Evolutionary conservation across 2,888 invertebrate species (phyloP), one percentile per base, ranked within the genome.

Genomic region (Pseudococcus viburni): DNA sequence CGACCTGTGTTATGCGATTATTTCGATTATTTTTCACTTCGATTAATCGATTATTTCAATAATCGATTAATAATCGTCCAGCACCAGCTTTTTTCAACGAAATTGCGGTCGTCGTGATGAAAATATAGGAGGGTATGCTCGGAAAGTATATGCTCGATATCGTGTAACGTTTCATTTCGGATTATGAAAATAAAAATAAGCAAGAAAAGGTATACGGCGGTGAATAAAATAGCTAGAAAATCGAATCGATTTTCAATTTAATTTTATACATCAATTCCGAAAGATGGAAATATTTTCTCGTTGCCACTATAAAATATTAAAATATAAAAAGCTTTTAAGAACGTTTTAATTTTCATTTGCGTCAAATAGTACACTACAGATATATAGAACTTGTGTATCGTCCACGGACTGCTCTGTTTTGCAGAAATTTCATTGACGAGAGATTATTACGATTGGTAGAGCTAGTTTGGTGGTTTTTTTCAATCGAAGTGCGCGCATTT

Each of bases 271-370:
- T 80, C 39, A 80, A 42, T 80, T 80, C 7, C 8, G 8, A 22
- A 80, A 42, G 42, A 80, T 33, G 80, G 9, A 80, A 80, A 80
- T 80, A 80, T 80, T 46, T 80, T 19, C 80, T 80, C 80, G n/a
- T n/a, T 80, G 42, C 3, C 42, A 80, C 42, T 39, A 42, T n/a
- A 42, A 80, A 73, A 73, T 73, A 73, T 80, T 80, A 42, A 80
- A 80, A 80, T 80, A 46, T 80, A 42, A 80, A 80, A 80, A 80
- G 42, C 39, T 80, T 80, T 46, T 39, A 77, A 77, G 77, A 64
- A 64, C 64, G 64, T 64, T 77, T 80, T n/a, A 80, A 80, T 80
- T 80, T 42, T 46, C 42, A 80, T 80, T 80, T 80, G 4, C 42
- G n/a, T 39, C 39, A n/a, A 42, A 33, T 33, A 33, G 26, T 33